Percentiles rank a stretch among this genome's conserved stretches.
Conservation (phyloP, 2,113 vertebrate genomes). For the Chlamydotis undulata region DNA sequence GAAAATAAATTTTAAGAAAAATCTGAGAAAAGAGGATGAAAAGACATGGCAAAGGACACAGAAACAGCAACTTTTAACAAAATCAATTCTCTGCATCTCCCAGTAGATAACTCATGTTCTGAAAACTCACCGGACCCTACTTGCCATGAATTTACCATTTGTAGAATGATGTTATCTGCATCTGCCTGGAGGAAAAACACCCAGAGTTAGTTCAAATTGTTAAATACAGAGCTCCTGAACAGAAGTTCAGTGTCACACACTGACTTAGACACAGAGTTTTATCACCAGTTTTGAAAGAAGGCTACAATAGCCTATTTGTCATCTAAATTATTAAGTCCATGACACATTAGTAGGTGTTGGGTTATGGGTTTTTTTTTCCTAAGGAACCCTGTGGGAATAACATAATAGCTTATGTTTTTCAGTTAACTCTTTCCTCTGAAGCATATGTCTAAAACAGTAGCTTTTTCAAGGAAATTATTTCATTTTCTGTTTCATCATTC, state of each 20-base stretch:
- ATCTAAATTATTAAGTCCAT: not conserved
- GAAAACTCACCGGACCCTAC: not conserved
- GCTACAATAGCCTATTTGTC: not conserved
- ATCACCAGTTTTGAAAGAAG: not conserved
- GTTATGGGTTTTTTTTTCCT: not conserved
- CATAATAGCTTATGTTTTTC: not conserved
- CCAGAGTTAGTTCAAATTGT: no score
- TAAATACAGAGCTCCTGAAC: not conserved
- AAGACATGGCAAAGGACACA: not conserved
- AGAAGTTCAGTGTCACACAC: not conserved
- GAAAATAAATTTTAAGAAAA: not conserved
- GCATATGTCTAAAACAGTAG: not conserved
- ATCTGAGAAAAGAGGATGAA: not conserved
- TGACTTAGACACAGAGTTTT: no score
- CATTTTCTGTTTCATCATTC: not conserved
- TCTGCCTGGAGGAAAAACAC: not conserved
- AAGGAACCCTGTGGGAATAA: not conserved
- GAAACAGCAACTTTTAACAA: not conserved
- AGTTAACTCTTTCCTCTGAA: not conserved
- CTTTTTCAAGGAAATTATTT: not conserved
- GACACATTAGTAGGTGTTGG: not conserved
- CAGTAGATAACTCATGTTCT: not conserved
- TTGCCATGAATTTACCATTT: not conserved
- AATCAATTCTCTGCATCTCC: not conserved
- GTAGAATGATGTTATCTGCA: not conserved